phyloP scores from a whole-genome alignment of 64 coral and sea anemone genomes.

The Actinia equina region DNA sequence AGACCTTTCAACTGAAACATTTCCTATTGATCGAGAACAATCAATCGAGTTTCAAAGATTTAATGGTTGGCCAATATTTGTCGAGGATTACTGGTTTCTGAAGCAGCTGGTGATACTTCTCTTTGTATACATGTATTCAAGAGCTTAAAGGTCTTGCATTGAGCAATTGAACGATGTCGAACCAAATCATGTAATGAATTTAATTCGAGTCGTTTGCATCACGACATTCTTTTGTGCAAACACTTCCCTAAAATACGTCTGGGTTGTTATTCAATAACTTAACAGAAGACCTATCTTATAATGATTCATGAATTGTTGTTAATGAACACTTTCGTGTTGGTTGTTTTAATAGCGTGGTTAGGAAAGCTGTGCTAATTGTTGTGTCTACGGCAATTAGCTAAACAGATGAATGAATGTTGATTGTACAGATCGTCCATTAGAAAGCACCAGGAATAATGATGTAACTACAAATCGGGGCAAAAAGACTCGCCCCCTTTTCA shows the following conservation, averaged over 20 bases:
- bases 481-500: background rate
- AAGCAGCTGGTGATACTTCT: background rate
- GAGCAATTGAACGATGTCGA: background rate
- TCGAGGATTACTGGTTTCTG: background rate
- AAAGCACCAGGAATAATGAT: too few relatives aligned
- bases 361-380: background rate
- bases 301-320: background rate
- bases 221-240: background rate
- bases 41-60: background rate
- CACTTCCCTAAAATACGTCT: background rate
- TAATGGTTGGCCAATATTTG: constrained; percentile 12
- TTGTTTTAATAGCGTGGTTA: background rate
- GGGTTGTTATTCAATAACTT: background rate
- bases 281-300: background rate
- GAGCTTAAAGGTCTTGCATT: background rate
- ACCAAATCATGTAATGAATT: background rate
- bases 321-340: background rate
- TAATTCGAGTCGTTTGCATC: background rate
- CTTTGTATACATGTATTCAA: background rate
- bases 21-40: background rate
- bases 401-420: background rate
- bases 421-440: background rate
- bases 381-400: background rate
- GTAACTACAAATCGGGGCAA: too few relatives aligned
- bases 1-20: background rate